Base-by-base conservation (phyloP, 2,113 vertebrate genomes). In the Micronycteris hirsuta region DNA sequence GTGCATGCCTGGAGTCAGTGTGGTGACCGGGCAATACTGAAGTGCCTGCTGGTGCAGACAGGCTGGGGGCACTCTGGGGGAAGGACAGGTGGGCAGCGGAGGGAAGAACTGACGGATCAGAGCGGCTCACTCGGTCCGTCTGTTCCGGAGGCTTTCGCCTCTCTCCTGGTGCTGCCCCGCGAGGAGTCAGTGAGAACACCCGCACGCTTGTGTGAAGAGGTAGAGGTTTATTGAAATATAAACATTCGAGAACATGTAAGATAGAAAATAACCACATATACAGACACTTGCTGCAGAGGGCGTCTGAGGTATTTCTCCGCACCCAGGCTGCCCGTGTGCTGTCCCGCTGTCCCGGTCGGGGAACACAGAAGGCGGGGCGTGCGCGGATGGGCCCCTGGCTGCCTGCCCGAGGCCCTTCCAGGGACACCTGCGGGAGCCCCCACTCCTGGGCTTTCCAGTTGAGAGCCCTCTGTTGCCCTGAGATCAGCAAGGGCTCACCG, bases 141-240 rank as follows among this genome's bases (percentile, higher is more conserved):
- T 11, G 16, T 4, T 41, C 45, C 31, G 38, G 24, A 86, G 81
- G 81, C 16, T 5, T n/a, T 76, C 20, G 7, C 65, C n/a, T 49
- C 43, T 86, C 63, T n/a, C 45, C 24, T 17, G 11, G 7, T 45
- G 17, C 61, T 3, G 3, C 24, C 31, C 43, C 36, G 4, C 43
- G 24, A 56, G n/a, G 76, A 71, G 19, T 83, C 93, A 83, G 41
- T 14, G 49, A 93, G 52, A 86, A 86, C 52, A 78, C 36, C 68
- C 0, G 0, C 26, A 74, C 20, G 36, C 54, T 89, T 7, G 16
- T 89, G 93, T 98, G 98, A 98, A 99, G 98, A 99, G 98, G 98
- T 99, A 99, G 98, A 98, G 98, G 97, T 99, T 99, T 99, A 99
- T 98, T 99, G 98, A 98, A 98, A 98, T 99, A 99, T 98, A 99